Percentiles rank a stretch among this genome's conserved stretches.
Conservation (phyloP, 1,140 invertebrate genomes). For the Neomicropteryx cornuta region DNA sequence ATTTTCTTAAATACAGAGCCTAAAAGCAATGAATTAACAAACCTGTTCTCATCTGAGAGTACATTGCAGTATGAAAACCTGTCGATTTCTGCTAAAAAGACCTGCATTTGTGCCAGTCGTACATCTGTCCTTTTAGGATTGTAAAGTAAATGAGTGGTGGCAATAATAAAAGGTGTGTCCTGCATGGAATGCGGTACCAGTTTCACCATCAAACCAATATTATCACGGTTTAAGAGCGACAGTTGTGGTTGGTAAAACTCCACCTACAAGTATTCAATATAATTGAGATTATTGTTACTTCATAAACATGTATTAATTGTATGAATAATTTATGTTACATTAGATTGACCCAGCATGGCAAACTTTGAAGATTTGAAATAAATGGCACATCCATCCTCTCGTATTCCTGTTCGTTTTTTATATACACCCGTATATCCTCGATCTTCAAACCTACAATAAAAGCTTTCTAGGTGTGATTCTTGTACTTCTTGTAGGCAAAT, state of each 20-base stretch:
- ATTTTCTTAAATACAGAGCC: slow-evolving; percentile 18
- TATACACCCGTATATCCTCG: slow-evolving; percentile 51
- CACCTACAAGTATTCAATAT: slow-evolving; percentile 29
- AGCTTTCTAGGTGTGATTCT: slow-evolving; percentile 53
- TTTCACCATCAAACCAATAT: slow-evolving; percentile 75
- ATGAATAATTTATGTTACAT: slow-evolving; percentile 57
- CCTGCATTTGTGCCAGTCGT: slow-evolving; percentile 71
- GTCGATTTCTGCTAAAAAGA: slow-evolving; percentile 75
- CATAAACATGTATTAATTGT: slow-evolving; percentile 27
- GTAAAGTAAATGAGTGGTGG: slow-evolving; percentile 90
- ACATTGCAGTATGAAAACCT: slow-evolving; percentile 53
- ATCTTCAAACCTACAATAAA: slow-evolving; percentile 43
- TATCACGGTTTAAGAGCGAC: slow-evolving; percentile 67
- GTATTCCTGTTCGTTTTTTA: slow-evolving; percentile 59
- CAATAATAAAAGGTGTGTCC: slow-evolving; percentile 54
- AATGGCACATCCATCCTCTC: slow-evolving; percentile 76
- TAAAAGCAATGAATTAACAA: slow-evolving; percentile 1
- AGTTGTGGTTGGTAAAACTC: slow-evolving; percentile 42
- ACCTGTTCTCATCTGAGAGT: too few species aligned
- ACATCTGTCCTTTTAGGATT: slow-evolving; percentile 83
- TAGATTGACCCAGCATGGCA: slow-evolving; percentile 42
- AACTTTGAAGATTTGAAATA: slow-evolving; percentile 60
- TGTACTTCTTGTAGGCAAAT: slow-evolving; percentile 84
- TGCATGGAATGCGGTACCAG: slow-evolving; percentile 43
- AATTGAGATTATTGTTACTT: slow-evolving; percentile 18